Evolutionary conservation across 1,140 invertebrate genomes (phyloP), one percentile per base, ranked within the genome.

Genomic region (Adelges cooleyi): DNA sequence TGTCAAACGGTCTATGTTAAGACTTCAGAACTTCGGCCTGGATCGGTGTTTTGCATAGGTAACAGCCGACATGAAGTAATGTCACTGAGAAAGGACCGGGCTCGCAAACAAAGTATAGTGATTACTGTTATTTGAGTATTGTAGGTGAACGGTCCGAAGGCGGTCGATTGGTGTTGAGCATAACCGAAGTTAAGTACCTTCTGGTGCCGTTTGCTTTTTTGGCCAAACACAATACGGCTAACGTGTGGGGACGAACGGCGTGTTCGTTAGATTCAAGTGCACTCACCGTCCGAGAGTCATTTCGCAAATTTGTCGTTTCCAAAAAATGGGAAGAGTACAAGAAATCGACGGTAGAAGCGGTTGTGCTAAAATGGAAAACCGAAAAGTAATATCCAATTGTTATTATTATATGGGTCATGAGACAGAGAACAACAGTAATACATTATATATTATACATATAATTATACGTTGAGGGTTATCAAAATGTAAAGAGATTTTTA

Each of bases 31-130:
- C 11, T 62, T 1, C 23, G 42, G 0, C 42, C 56, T 0, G 56
- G 56, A 11, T 62, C 56, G 8, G 56, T 48, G 17, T 62, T 62
- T 13, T 17, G 25, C 8, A 13, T 62, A 6, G 56, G 56, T 62
- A 10, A 48, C 5, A 33, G 11, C 29, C 5, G 29, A 22, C 23
- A 22, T 48, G 4, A 11, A 20, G 23, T 48, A 48, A 8, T 11
- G 9, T 4, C 2, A 17, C 13, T 44, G 13, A 38, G 6, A 6
- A n/a, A 11, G 4, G 5, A 44, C n/a, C 5, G n/a, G 40, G 11
- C 10, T 11, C n/a, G 15, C n/a, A n/a, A 17, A 44, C n/a, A 17
- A 44, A n/a, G 15, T n/a, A 44, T 17, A n/a, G 10, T 44, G 10
- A n/a, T 44, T 44, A 8, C 13, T 8, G 5, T n/a, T 15, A 17